A percentile compares a stretch with the other conserved stretches of the same genome.
These are phyloP conservation scores for Tetragnatha versicolor DNA, from an alignment of 1,140 invertebrate genomes.

Conservation along the genomic window DNA sequence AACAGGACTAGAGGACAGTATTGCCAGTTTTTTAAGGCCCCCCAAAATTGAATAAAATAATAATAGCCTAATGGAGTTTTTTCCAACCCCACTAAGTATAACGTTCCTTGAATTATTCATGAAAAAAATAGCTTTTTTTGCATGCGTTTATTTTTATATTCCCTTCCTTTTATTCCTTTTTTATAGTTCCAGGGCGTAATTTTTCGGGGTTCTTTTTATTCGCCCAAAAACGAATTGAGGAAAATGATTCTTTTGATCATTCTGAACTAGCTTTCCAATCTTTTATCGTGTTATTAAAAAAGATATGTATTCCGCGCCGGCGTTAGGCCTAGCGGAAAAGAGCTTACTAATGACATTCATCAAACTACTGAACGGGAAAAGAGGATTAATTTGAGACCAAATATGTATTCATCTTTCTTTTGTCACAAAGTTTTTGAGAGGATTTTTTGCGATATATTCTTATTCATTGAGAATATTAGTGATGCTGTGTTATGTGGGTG, in stretches of 20 bases:
- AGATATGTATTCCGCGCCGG: too few relatives aligned
- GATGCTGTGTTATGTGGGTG: too few relatives aligned
- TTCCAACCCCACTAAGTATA: neutral
- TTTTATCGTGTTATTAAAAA: neutral
- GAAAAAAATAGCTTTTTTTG: neutral
- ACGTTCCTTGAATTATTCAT: slow-evolving; percentile 36
- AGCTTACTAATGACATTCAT: neutral
- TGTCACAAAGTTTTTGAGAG: too few relatives aligned
- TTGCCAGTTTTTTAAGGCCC: too few relatives aligned
- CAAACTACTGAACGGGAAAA: neutral
- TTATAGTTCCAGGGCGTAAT: too few relatives aligned
- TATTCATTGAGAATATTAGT: too few relatives aligned
- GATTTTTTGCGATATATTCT: too few relatives aligned
- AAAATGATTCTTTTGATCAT: slow-evolving; percentile 22
- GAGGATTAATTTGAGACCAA: too few relatives aligned
- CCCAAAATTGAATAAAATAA: too few relatives aligned
- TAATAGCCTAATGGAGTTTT: neutral
- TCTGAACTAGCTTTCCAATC: neutral
- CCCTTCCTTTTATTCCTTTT: neutral
- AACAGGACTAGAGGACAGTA: too few relatives aligned
- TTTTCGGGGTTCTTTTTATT: too few relatives aligned
- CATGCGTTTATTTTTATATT: neutral
- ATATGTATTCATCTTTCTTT: too few relatives aligned
- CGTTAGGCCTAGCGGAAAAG: neutral
- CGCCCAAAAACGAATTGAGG: neutral